Conservation (phyloP, 23 tunicate genomes). For the Diplosoma virens region DNA sequence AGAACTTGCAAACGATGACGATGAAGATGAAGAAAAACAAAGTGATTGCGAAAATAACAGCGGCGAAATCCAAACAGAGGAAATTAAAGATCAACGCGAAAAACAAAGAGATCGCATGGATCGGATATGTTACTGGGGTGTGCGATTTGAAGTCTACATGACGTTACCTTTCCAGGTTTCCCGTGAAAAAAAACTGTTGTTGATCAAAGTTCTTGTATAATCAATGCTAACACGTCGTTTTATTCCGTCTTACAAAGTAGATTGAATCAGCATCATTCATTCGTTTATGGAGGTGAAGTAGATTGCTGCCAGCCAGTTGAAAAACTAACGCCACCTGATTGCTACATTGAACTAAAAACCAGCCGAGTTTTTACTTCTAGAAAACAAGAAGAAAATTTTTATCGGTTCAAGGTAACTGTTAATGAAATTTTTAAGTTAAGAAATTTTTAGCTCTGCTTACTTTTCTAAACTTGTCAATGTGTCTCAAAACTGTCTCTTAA, state of each 20-base stretch:
- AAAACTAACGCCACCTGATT: constrained; percentile 61
- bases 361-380: constrained; percentile 42
- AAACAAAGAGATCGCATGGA: constrained; percentile 41
- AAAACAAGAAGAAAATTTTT: constrained; percentile 77
- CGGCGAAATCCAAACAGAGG: constrained; percentile 74
- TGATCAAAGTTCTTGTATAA: constrained; percentile 17
- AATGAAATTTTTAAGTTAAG: too few relatives aligned
- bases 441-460: too few relatives aligned
- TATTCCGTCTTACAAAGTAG: constrained; percentile 52
- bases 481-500: too few relatives aligned
- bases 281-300: constrained; percentile 79
- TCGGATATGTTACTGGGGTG: constrained; percentile 85
- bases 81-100: constrained; percentile 10
- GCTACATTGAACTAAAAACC: constrained; percentile 82
- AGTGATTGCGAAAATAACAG: too few relatives aligned
- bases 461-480: too few relatives aligned
- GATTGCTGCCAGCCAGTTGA: constrained; percentile 68
- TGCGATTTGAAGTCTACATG: constrained; percentile 86
- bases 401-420: constrained; percentile 48
- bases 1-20: too few relatives aligned
- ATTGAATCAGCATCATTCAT: constrained; percentile 43
- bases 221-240: constrained; percentile 72
- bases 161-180: constrained; percentile 42
- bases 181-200: background rate
- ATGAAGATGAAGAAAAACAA: too few relatives aligned